Conservation (phyloP, 2,797 vertebrate genomes). For the Phoxinus dragarum region DNA sequence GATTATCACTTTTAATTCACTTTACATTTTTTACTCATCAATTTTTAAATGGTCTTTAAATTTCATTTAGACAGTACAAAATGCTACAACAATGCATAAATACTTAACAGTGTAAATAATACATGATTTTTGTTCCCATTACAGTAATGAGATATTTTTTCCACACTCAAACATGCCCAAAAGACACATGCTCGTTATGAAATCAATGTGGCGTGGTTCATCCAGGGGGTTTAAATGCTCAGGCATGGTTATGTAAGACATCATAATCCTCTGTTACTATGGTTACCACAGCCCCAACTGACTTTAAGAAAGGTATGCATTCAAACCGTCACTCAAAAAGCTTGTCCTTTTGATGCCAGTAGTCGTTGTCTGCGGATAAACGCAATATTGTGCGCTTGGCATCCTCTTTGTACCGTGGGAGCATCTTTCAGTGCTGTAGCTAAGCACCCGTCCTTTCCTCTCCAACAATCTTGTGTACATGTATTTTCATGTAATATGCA, state of each 20-base stretch:
- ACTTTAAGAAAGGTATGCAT: slow-evolving; percentile 65
- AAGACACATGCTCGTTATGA: slow-evolving; percentile 58
- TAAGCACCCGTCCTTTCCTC: slow-evolving; percentile 30
- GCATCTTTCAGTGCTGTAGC: slow-evolving; percentile 30
- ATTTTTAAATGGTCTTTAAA: background rate
- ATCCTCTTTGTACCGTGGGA: slow-evolving; percentile 48
- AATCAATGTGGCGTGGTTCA: slow-evolving; percentile 68
- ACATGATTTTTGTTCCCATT: background rate
- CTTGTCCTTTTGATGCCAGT: slow-evolving; percentile 51
- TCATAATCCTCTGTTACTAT: slow-evolving; percentile 77
- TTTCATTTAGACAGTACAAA: background rate
- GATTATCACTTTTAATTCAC: background rate
- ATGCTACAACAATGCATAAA: background rate
- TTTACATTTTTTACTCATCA: background rate
- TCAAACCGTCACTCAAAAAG: slow-evolving; percentile 64
- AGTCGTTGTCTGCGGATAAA: slow-evolving; percentile 61
- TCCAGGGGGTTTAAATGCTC: slow-evolving; percentile 72
- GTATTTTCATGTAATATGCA: slow-evolving; percentile 42
- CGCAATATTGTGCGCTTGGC: slow-evolving; percentile 52
- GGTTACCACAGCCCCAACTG: slow-evolving; percentile 72
- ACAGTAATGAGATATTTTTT: background rate
- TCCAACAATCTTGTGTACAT: slow-evolving; percentile 48
- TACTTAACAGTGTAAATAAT: background rate
- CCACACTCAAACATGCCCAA: slow-evolving; percentile 19
- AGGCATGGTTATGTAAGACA: slow-evolving; percentile 74